Evolutionary conservation across 2,113 vertebrate genomes (phyloP), one percentile per base, ranked within the genome.

Genomic region (Amblyopsis rosae): DNA sequence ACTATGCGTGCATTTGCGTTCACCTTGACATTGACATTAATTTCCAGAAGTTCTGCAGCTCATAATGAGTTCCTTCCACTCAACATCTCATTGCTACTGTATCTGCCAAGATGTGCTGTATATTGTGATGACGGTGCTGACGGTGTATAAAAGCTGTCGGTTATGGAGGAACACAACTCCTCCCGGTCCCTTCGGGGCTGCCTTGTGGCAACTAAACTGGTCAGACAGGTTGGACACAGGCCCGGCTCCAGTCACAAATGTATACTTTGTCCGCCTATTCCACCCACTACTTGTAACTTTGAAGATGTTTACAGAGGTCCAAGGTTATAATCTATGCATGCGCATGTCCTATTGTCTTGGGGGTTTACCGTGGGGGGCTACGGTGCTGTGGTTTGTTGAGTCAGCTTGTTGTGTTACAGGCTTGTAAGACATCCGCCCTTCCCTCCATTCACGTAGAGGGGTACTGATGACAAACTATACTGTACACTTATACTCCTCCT

Each of bases 151-250:
- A 9, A 19, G 62, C 76, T 26, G 67, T 35, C 49, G 65, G 77
- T 77, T 76, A 56, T 12, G 48, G 16, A 72, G 64, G 62, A 84
- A 61, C 32, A 64, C 55, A 61, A 57, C 73, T 62, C 62, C 83
- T 87, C 83, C 83, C 77, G 61, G 65, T 81, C 72, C 72, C 81
- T 72, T 50, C 65, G 48, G 82, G 75, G 69, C 71, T 51, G 63
- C 63, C 57, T 16, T 67, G 70, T 76, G 67, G 19, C 66, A 75
- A 54, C 47, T 64, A 84, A 92, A 91, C 91, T 82, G 84, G 92
- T 88, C 58, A 15, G 72, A 89, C 91, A 61, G 83, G 90, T 92
- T 85, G 62, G 59, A 35, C 73, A 59, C 70, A 68, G 70, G 16
- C 33, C 69, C 70, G 76, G 60, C 59, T 10, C 10, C 75, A 68